phyloP scores from a whole-genome alignment of 2,797 vertebrate genomes.

The Hapalemur alaotrensis region DNA sequence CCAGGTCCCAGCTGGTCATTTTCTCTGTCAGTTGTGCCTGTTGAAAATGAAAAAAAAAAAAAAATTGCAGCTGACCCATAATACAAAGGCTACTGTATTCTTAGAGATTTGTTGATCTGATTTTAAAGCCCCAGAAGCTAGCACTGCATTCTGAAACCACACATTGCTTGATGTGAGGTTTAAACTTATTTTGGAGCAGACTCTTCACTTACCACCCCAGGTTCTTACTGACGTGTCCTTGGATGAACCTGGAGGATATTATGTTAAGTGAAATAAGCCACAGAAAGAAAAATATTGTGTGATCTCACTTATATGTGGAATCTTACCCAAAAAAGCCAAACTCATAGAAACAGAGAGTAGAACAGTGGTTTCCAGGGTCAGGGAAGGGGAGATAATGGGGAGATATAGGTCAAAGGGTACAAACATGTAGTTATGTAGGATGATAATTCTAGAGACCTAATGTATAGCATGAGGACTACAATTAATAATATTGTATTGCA shows the following conservation, averaged over 20 bases:
- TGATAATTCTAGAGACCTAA: background rate
- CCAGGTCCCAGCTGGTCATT: background rate
- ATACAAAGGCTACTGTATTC: background rate
- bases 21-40: background rate
- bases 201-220: background rate
- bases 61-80: background rate
- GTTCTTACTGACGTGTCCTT: background rate
- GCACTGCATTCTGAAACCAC: background rate
- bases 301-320: background rate
- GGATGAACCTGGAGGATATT: background rate
- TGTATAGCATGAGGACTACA: background rate
- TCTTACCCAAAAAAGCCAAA: background rate
- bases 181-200: background rate
- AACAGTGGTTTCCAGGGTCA: background rate
- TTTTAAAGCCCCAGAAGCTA: background rate
- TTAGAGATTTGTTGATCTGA: slow-evolving; percentile 5
- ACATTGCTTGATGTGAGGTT: background rate
- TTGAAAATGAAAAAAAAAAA: background rate
- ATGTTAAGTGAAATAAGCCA: background rate
- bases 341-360: background rate
- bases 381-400: background rate
- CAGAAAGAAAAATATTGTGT: background rate
- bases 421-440: background rate
- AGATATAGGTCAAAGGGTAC: background rate
- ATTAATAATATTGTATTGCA: background rate